A percentile compares a stretch with the other conserved stretches of the same genome.
Conservation (phyloP, 2,113 vertebrate genomes). For the Lepidothrix coronata region DNA sequence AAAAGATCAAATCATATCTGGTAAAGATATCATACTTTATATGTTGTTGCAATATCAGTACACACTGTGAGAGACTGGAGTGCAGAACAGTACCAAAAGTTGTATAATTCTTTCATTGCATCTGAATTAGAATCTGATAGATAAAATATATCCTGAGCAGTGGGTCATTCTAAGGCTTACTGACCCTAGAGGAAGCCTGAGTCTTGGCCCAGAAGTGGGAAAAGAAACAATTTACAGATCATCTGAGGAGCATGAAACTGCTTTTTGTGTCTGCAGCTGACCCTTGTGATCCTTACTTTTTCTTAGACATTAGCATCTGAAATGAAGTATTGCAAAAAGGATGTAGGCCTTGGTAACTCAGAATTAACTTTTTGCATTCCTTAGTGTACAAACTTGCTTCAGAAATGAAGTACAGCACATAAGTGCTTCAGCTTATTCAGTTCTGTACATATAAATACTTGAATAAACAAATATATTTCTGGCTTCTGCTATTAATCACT, state of each 20-base stretch:
- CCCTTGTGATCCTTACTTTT: background rate
- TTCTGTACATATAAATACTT: background rate
- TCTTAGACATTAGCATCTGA: background rate
- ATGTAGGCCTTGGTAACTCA: background rate
- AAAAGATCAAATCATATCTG: background rate
- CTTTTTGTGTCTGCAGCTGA: background rate
- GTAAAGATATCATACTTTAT: background rate
- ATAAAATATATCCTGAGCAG: background rate
- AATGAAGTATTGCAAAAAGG: background rate
- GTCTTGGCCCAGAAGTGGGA: background rate
- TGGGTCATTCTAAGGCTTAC: background rate
- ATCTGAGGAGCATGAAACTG: background rate
- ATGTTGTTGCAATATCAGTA: background rate
- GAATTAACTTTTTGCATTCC: background rate
- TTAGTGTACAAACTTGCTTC: background rate
- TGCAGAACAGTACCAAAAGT: background rate
- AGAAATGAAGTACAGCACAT: background rate
- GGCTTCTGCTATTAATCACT: background rate
- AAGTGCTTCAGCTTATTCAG: background rate
- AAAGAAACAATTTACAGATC: background rate
- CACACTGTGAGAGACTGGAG: background rate
- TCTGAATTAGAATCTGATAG: background rate
- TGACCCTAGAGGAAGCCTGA: background rate
- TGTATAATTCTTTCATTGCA: background rate
- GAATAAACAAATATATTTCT: background rate